phyloP scores from a whole-genome alignment of 2,888 invertebrate species.

The Chelonus formosanus region DNA sequence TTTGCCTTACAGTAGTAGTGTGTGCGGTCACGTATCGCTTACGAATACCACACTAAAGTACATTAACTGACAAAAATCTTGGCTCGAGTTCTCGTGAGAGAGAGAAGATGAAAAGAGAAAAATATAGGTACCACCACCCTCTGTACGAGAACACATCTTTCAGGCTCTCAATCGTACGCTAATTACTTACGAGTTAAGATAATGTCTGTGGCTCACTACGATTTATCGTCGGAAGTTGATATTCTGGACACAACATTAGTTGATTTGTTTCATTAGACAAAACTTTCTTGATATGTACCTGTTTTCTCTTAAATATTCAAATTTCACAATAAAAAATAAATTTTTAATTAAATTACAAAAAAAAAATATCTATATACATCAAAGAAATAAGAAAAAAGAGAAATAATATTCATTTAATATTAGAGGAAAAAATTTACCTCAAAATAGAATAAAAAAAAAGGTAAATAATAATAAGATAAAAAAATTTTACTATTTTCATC shows the following conservation, averaged over 20 bases:
- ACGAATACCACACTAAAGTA: conserved; percentile 41
- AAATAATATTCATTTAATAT: too few relatives aligned
- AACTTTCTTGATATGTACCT: conserved; percentile 9
- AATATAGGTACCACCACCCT: conserved; percentile 16
- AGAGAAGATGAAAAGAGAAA: background rate
- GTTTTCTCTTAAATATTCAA: background rate
- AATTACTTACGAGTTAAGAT: conserved; percentile 44
- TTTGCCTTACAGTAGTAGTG: conserved; percentile 49
- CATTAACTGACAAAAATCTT: conserved; percentile 45
- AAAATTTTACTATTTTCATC: too few relatives aligned
- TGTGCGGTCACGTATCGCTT: conserved; percentile 47
- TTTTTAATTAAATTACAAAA: too few relatives aligned
- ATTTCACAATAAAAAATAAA: too few relatives aligned
- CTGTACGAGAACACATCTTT: conserved; percentile 16
- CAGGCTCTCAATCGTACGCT: conserved; percentile 35
- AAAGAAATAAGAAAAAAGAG: too few relatives aligned
- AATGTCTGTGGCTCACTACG: conserved; percentile 33
- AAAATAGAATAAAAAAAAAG: too few relatives aligned
- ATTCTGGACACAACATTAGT: conserved; percentile 26
- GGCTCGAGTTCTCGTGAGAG: conserved; percentile 4
- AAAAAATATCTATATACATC: too few relatives aligned
- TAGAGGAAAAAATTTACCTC: too few relatives aligned
- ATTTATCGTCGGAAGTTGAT: conserved; percentile 36
- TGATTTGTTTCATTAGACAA: conserved; percentile 12
- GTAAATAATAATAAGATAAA: too few relatives aligned